Evolutionary conservation across 2,888 invertebrate species (phyloP).

Genomic region (Loripinus fragilis): DNA sequence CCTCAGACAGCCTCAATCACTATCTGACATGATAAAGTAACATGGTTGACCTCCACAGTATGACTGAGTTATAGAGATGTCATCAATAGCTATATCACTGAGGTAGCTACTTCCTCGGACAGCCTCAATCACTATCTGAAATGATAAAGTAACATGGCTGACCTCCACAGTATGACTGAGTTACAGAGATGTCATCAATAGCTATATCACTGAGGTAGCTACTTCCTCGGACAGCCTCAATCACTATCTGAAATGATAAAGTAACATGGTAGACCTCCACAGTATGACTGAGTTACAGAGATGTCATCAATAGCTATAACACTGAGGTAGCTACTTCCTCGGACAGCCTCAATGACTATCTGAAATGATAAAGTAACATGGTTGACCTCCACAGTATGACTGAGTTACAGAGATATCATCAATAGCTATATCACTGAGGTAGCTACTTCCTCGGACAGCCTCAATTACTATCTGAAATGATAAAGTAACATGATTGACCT

Average conservation of each 20-base stretch:
- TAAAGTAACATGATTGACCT: too few relatives aligned
- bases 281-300: too few relatives aligned
- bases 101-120: too few relatives aligned
- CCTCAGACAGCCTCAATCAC: too few relatives aligned
- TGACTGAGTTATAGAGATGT: too few relatives aligned
- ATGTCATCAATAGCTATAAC: constrained; percentile 81
- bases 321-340: too few relatives aligned
- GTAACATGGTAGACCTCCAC: constrained; percentile 47
- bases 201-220: constrained; percentile 74
- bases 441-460: constrained; percentile 70
- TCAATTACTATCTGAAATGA: constrained; percentile 67
- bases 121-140: too few relatives aligned
- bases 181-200: constrained; percentile 77
- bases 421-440: constrained; percentile 73
- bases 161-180: constrained; percentile 65
- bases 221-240: constrained; percentile 70
- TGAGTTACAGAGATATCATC: constrained; percentile 73
- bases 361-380: constrained; percentile 1
- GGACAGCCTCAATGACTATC: too few relatives aligned
- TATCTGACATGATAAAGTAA: too few relatives aligned
- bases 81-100: too few relatives aligned
- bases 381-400: constrained; percentile 67
- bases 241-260: constrained; percentile 60
- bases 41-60: too few relatives aligned
- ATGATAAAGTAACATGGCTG: too few relatives aligned